A percentile compares a stretch with the other conserved stretches of the same genome.
These are phyloP conservation scores for Datnioides undecimradiatus DNA, from an alignment of 2,113 vertebrate species.

Conservation along the genomic window DNA sequence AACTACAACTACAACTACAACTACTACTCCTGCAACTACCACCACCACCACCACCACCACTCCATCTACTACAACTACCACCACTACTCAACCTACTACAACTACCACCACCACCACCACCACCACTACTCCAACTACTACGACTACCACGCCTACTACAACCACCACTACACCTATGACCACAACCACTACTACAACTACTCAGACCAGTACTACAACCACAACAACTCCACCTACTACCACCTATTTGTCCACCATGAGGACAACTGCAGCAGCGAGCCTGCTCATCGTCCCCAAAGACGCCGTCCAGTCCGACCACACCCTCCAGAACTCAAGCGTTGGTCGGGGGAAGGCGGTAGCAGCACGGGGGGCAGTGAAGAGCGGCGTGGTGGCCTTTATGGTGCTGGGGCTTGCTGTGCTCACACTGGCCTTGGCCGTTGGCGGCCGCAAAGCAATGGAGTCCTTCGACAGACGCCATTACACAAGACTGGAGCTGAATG, in stretches of 20 bases:
- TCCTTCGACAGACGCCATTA: slow-evolving; percentile 86
- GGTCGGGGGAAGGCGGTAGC: slow-evolving; percentile 25
- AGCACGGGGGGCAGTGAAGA: slow-evolving; percentile 65
- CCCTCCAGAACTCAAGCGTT: slow-evolving; percentile 29
- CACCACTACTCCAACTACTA: neutral
- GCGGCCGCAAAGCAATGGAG: slow-evolving; percentile 84
- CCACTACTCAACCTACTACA: neutral
- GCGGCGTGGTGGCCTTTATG: slow-evolving; percentile 78
- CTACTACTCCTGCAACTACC: neutral
- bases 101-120: neutral
- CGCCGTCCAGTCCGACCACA: slow-evolving; percentile 23
- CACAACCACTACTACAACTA: neutral
- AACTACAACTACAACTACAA: neutral
- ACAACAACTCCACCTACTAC: neutral
- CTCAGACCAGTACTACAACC: neutral
- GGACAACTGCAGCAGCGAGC: slow-evolving; percentile 9
- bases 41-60: neutral
- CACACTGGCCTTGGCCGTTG: slow-evolving; percentile 72
- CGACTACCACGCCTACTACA: neutral
- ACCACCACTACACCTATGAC: neutral
- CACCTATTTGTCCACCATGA: slow-evolving; percentile 12
- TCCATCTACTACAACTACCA: neutral
- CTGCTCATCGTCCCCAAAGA: slow-evolving; percentile 64
- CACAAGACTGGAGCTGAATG: slow-evolving; percentile 86
- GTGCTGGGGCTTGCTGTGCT: slow-evolving; percentile 78